phyloP scores from a whole-genome alignment of 2,888 invertebrate genomes.

The Drosophila limbata region DNA sequence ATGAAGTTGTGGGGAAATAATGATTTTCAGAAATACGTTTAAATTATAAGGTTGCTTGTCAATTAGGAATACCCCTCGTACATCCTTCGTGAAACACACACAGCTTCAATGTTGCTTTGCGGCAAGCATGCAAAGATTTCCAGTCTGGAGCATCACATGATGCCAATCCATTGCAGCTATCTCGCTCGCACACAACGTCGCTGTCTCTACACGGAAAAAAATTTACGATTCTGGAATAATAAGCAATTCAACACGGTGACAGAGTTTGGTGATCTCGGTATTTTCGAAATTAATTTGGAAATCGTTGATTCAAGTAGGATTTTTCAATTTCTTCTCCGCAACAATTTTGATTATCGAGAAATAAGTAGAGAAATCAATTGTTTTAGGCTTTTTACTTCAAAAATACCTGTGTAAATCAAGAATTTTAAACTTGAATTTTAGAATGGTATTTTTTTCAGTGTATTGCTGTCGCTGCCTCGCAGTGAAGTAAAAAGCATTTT shows the following conservation, averaged over 20 bases:
- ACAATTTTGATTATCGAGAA: too few relatives aligned
- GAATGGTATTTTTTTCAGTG: too few relatives aligned
- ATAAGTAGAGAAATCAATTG: too few relatives aligned
- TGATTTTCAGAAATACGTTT: conserved; percentile 1
- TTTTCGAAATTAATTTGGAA: too few relatives aligned
- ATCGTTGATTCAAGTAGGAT: too few relatives aligned
- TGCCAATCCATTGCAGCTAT: conserved; percentile 49
- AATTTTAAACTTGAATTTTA: too few relatives aligned
- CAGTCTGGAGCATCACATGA: conserved; percentile 59
- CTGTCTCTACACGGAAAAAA: neutral
- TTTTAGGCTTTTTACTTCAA: too few relatives aligned
- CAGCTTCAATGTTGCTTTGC: conserved; percentile 16
- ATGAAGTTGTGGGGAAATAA: conserved; percentile 2
- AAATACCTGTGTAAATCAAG: too few relatives aligned
- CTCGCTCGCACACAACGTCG: conserved; percentile 10
- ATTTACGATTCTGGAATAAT: too few relatives aligned
- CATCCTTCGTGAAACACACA: conserved; percentile 8
- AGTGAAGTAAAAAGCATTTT: conserved; percentile 56
- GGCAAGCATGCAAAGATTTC: conserved; percentile 39
- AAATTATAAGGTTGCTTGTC: conserved; percentile 1
- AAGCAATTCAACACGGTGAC: too few relatives aligned
- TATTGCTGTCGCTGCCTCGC: conserved; percentile 5
- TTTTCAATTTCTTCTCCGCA: too few relatives aligned
- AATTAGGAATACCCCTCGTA: conserved; percentile 6
- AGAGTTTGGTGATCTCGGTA: too few relatives aligned